These are phyloP conservation scores for Lateolabrax maculatus DNA, from an alignment of 2,797 vertebrate genomes.

Conservation along the genomic window DNA sequence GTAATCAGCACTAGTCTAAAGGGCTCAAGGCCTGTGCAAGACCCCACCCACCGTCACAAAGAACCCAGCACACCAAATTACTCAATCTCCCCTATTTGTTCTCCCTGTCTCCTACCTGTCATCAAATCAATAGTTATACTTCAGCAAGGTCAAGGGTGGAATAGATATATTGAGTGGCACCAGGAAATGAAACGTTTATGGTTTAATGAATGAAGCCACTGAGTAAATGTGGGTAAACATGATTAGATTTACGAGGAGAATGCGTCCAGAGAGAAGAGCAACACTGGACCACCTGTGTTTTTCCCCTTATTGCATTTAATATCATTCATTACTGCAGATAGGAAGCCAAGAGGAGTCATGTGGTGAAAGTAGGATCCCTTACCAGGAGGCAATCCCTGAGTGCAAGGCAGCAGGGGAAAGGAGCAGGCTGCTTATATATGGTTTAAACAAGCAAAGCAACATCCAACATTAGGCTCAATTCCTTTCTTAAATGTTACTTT, in stretches of 20 bases:
- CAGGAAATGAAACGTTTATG: slow-evolving; percentile 11
- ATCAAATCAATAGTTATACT: slow-evolving; percentile 24
- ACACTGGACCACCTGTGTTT: background rate
- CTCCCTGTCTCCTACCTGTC: background rate
- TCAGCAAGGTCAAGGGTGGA: slow-evolving; percentile 8
- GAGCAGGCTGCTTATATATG: background rate
- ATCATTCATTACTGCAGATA: background rate
- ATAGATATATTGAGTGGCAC: slow-evolving; percentile 10
- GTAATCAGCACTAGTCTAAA: slow-evolving; percentile 47
- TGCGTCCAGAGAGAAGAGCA: background rate
- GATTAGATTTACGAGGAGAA: slow-evolving; percentile 1
- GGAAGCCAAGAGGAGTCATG: slow-evolving; percentile 5
- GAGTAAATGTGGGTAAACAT: background rate
- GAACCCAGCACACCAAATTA: slow-evolving; percentile 12
- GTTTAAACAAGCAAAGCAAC: slow-evolving; percentile 2
- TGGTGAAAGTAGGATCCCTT: slow-evolving; percentile 14
- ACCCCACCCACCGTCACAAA: slow-evolving; percentile 29
- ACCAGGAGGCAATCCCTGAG: slow-evolving; percentile 3
- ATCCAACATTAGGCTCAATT: background rate
- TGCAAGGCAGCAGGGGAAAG: slow-evolving; percentile 2
- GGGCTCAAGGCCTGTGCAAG: slow-evolving; percentile 28
- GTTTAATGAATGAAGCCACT: slow-evolving; percentile 6
- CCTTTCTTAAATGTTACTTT: background rate
- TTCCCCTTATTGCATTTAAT: background rate
- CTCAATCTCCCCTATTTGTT: background rate